Base-by-base conservation (phyloP, 2,888 invertebrate genomes). In the Caenorhabditis zanzibari region DNA sequence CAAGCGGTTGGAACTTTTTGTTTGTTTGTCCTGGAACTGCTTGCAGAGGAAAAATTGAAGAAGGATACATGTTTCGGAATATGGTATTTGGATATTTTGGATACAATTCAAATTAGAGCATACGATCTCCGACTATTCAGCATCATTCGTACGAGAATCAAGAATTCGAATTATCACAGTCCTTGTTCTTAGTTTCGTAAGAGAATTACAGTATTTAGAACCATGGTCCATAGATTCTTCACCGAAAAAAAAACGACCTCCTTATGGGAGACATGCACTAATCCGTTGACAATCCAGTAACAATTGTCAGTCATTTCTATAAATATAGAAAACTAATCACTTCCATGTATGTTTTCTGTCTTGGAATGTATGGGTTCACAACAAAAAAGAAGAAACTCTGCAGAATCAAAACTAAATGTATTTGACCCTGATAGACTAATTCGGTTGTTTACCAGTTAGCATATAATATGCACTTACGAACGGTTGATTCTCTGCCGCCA, bases 391-490 rank as follows among this genome's bases (percentile, higher is more conserved):
- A 64, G 64, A 66, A 75, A 75, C 68, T 75, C 59, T 75, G 75
- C 76, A 76, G 54, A 56, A n/a, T n/a, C n/a, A 32, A 16, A 19
- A 47, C 19, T 19, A 47, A 47, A 47, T 5, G 38, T 16, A 35
- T 14, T 24, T 68, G 59, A 68, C 68, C 74, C 63, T 54, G 74
- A 49, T 52, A 54, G 49, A 68, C 68, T 76, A 76, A 76, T 76
- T 76, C 76, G 76, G 49, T 76, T 76, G 76, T 76, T 76, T 76
- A 76, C 76, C 22, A 49, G 76, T 69, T 76, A 76, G 68, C 59
- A 63, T 61, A 73, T 24, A 14, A n/a, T n/a, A 47, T 76, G 76
- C 68, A 32, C 76, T 76, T 76, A 52, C 52, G 76, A 76, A 76
- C 76, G 76, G 59, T 44, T 28, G 38, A 26, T 66, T 49, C 49